Evolutionary conservation across 37 sponge, comb jelly and placozoan genomes (phyloP).

Genomic region (Lycopodina hypogea): DNA sequence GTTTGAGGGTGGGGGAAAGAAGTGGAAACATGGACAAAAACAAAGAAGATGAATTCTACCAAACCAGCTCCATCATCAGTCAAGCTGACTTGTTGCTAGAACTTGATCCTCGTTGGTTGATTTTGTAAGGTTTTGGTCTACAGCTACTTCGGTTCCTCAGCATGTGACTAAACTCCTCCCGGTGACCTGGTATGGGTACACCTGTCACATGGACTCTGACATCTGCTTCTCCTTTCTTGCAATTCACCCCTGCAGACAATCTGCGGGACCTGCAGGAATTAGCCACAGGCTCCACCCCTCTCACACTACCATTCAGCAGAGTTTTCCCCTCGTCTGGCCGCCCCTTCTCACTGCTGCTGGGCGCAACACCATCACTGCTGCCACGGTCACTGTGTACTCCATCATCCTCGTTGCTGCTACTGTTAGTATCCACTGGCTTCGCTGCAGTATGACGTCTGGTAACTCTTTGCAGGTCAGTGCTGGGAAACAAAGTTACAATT

Average conservation of each 20-base stretch:
- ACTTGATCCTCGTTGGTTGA: not conserved
- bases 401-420: too few relatives aligned
- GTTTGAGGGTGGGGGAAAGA: too few relatives aligned
- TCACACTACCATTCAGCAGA: not conserved
- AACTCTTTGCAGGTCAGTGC: too few relatives aligned
- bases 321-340: not conserved
- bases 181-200: not conserved
- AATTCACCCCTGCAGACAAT: not conserved
- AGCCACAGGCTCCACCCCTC: not conserved
- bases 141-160: not conserved
- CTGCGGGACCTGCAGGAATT: not conserved
- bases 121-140: constrained; percentile 25
- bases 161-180: not conserved
- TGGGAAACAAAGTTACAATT: too few relatives aligned
- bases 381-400: too few relatives aligned
- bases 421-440: too few relatives aligned
- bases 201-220: not conserved
- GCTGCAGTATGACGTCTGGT: too few relatives aligned
- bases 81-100: not conserved
- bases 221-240: not conserved
- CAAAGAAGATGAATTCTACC: too few relatives aligned
- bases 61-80: too few relatives aligned
- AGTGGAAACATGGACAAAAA: too few relatives aligned
- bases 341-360: too few relatives aligned
- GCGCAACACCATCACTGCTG: too few relatives aligned